A percentile compares a stretch with the other conserved stretches of the same genome.
phyloP scores from a whole-genome alignment of 2,113 vertebrate genomes.

The Triplophysa tibetana region DNA sequence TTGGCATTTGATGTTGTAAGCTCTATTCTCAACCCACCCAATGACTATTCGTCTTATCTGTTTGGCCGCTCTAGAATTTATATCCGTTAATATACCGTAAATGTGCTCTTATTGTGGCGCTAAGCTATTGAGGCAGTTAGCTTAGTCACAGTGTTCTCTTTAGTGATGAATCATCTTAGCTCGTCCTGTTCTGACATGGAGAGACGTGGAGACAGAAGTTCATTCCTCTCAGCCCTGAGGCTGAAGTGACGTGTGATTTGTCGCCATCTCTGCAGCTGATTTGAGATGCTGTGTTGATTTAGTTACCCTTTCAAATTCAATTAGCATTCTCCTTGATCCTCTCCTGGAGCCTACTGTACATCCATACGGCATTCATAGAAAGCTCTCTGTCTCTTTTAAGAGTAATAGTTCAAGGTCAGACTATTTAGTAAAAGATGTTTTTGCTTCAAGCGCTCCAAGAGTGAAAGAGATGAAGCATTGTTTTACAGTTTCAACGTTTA shows the following conservation, averaged over 20 bases:
- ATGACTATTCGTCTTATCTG: constrained; percentile 21
- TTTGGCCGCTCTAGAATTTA: constrained; percentile 8
- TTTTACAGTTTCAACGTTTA: not conserved
- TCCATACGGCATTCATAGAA: not conserved
- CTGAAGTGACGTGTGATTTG: not conserved
- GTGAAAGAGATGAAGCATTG: not conserved
- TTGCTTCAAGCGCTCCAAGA: not conserved
- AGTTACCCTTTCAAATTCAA: constrained; percentile 4
- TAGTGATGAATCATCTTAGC: constrained; percentile 59
- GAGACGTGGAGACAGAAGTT: not conserved
- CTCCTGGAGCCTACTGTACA: not conserved
- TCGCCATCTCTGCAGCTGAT: not conserved
- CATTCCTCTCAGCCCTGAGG: not conserved
- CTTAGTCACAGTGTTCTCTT: constrained; percentile 43
- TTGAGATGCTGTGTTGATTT: constrained; percentile 15
- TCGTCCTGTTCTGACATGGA: constrained; percentile 65
- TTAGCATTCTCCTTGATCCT: constrained; percentile 28
- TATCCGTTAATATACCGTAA: constrained; percentile 8
- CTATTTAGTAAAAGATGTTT: not conserved
- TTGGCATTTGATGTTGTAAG: not conserved
- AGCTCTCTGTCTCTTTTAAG: constrained; percentile 4
- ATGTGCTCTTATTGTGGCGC: constrained; percentile 16
- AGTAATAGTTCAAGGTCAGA: constrained; percentile 15
- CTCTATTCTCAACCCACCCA: constrained; percentile 50
- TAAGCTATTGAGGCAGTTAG: constrained; percentile 30